Evolutionary conservation across 2,888 invertebrate species (phyloP), one percentile per base, ranked within the genome.

Genomic region (Margaritifera margaritifera): DNA sequence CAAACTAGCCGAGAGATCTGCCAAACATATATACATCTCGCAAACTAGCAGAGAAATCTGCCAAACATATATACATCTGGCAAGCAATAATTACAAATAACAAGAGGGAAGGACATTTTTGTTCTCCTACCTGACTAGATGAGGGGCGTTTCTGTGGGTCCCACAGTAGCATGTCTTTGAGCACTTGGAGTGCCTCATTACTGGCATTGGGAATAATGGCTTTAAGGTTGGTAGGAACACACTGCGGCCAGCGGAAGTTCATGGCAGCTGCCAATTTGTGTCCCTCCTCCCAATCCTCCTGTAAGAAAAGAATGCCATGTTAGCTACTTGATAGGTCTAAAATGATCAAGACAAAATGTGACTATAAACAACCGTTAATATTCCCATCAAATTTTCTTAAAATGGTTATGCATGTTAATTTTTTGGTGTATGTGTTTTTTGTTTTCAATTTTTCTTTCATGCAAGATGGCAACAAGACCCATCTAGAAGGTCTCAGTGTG

Each of bases 221-320:
- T 78, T 93, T 93, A 68, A 98, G 91, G 42, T 95, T 94, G 60
- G 95, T 95, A 83, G 94, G 93, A 0, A 93, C 93, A 88, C 96
- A 95, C 86, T 95, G 94, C 6, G 99, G 99, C 91, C 98, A 99
- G 73, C 96, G 95, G 89, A 99, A 98, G 85, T 98, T 98, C 92
- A 99, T 95, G 65, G 95, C 94, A 6, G 95, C 93, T 0, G 99
- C 98, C 76, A 99, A 91, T 78, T 95, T 94, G 90, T 95, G 95
- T 6, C 99, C 99, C 87, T 99, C 99, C 1, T 96, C 94, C 99
- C 99, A 99, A 77, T 95, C 95, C 80, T 93, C 94, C 94, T 95
- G 81, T n/a, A 85, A 80, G 69, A 61, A 65, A 56, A 62, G 62
- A 42, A 3, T 42, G 42, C 11, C 11, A 42, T 42, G 15, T 42